Base-by-base conservation (phyloP, 2,888 invertebrate species). In the Boloria selene region DNA sequence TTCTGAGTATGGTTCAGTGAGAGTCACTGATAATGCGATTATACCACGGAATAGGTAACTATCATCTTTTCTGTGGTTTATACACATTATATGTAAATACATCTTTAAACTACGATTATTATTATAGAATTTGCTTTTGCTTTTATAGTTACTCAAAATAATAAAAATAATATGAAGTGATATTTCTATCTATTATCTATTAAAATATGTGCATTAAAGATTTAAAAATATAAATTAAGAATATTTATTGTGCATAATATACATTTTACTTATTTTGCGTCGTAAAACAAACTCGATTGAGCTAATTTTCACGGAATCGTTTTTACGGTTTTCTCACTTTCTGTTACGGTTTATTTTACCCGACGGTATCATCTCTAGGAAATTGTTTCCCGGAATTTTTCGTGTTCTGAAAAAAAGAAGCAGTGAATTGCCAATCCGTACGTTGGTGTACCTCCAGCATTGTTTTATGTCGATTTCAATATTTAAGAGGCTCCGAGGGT, bases 321-420 rank as follows among this genome's bases (percentile, higher is more conserved):
- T 88, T 84, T 86, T 88, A 88, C 84, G 84, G 80, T 82, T 85
- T 77, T 78, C 83, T 83, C 87, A 83, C 83, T 84, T 83, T 83
- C 81, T 85, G 87, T 87, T 87, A 84, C 86, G 80, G 82, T 86
- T 90, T 90, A 90, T 87, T 86, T 87, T 79, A 85, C 90, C 90
- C 89, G 74, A 74, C 80, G 90, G 89, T 86, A 83, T 87, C 90
- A 85, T 90, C 81, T 79, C 86, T 80, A 81, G 85, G 79, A 89
- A 86, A 90, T 89, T 88, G 89, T 88, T 87, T 87, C 81, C 80
- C 79, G 80, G 81, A 79, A 86, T 83, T 80, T 83, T 85, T 86
- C 70, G 78, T 77, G 79, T 77, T 79, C 76, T 76, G 77, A 79
- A 83, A 86, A 80, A 86, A 69, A 85, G 81, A 79, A 81, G 79